Conservation (phyloP, 2,888 invertebrate genomes). For the Allacma fusca region DNA sequence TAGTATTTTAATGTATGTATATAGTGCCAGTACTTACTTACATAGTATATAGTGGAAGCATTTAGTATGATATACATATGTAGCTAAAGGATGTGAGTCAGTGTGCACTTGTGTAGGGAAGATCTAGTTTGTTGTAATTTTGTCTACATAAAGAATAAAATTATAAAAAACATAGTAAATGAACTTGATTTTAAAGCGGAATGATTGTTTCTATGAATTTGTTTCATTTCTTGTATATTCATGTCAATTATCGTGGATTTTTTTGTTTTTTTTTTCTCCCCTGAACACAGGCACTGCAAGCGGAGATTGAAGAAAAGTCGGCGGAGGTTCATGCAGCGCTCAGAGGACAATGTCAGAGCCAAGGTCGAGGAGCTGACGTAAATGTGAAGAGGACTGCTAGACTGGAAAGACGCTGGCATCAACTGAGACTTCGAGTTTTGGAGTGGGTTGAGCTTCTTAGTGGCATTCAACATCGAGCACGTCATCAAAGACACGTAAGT, state of each 20-base stretch:
- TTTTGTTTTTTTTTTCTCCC: neutral
- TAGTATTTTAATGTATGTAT: too few relatives aligned
- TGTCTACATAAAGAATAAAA: neutral
- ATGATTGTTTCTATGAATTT: neutral
- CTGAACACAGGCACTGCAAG: slow-evolving; percentile 54
- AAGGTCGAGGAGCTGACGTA: slow-evolving; percentile 48
- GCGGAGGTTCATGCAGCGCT: slow-evolving; percentile 57
- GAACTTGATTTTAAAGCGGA: neutral
- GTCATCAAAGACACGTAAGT: slow-evolving; percentile 38
- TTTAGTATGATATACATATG: neutral
- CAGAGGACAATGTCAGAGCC: slow-evolving; percentile 56
- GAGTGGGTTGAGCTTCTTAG: slow-evolving; percentile 61
- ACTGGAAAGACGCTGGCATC: slow-evolving; percentile 60
- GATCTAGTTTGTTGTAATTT: slow-evolving; percentile 10
- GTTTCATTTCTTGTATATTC: slow-evolving; percentile 7
- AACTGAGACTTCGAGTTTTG: slow-evolving; percentile 58
- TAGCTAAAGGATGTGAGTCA: neutral
- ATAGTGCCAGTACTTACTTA: too few relatives aligned
- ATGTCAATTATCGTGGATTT: slow-evolving; percentile 1
- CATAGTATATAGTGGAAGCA: too few relatives aligned
- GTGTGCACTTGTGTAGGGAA: neutral
- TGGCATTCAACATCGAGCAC: slow-evolving; percentile 51
- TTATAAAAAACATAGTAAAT: neutral
- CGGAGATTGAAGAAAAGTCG: slow-evolving; percentile 59
- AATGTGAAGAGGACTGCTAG: slow-evolving; percentile 51